Conservation (phyloP, 2,888 invertebrate genomes). For the Himalopsyche japonica region DNA sequence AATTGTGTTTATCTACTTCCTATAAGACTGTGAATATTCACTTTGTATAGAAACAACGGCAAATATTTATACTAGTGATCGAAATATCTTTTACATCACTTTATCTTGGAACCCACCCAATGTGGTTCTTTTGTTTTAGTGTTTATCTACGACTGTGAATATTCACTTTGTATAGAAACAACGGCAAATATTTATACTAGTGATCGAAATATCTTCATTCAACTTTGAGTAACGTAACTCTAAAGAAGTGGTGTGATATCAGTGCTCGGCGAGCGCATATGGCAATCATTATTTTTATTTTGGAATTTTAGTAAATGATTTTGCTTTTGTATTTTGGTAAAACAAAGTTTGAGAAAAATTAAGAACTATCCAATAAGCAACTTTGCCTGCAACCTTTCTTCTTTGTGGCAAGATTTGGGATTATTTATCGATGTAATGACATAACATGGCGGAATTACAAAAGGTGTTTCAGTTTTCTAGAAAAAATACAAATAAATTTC, state of each 20-base stretch:
- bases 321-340: too few relatives aligned
- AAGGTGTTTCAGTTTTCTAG: too few relatives aligned
- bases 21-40: background rate
- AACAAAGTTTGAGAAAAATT: too few relatives aligned
- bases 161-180: background rate
- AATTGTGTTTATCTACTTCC: background rate
- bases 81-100: background rate
- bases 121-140: background rate
- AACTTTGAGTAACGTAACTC: background rate
- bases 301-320: too few relatives aligned
- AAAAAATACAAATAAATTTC: too few relatives aligned
- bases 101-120: background rate
- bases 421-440: too few relatives aligned
- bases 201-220: background rate
- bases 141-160: background rate
- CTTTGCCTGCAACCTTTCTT: too few relatives aligned
- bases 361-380: too few relatives aligned
- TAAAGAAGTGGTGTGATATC: background rate
- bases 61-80: background rate
- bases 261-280: too few relatives aligned
- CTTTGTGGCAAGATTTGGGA: too few relatives aligned
- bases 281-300: too few relatives aligned
- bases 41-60: background rate
- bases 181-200: background rate
- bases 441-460: too few relatives aligned